phyloP scores from a whole-genome alignment of 1,140 invertebrate genomes.

The Drosophila triauraria region DNA sequence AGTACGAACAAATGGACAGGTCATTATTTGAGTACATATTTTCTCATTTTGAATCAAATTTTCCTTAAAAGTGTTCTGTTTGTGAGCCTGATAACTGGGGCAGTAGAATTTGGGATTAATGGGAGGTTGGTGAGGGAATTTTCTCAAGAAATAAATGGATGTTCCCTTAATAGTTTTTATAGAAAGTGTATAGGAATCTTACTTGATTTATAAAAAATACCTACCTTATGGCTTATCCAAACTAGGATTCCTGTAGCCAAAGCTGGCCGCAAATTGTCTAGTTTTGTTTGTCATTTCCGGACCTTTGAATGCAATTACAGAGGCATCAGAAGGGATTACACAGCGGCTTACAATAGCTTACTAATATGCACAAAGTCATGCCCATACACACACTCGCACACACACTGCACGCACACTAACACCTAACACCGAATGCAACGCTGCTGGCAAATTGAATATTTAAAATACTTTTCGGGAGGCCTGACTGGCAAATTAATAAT shows the following conservation, averaged over 20 bases:
- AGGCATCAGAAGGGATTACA: slow-evolving; percentile 10
- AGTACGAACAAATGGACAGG: no score
- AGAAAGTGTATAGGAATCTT: no score
- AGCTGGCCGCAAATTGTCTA: not conserved
- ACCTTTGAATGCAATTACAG: slow-evolving; percentile 1
- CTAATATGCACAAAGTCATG: not conserved
- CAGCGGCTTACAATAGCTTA: slow-evolving; percentile 10
- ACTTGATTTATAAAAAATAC: no score
- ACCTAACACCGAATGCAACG: slow-evolving; percentile 4
- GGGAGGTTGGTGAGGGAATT: no score
- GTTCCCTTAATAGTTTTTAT: no score
- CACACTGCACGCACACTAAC: not conserved
- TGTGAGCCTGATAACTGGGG: no score
- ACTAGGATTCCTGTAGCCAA: no score
- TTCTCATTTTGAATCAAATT: no score
- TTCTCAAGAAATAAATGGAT: not conserved
- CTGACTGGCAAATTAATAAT: not conserved
- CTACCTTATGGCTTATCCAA: no score
- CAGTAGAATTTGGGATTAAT: no score
- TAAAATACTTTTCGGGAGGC: not conserved
- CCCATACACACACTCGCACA: not conserved
- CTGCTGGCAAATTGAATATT: slow-evolving; percentile 32
- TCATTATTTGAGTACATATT: no score
- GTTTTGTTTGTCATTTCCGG: not conserved
- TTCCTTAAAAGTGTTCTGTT: no score